Conservation (phyloP, 2,113 vertebrate species). For the Poeciliopsis occidentalis region DNA sequence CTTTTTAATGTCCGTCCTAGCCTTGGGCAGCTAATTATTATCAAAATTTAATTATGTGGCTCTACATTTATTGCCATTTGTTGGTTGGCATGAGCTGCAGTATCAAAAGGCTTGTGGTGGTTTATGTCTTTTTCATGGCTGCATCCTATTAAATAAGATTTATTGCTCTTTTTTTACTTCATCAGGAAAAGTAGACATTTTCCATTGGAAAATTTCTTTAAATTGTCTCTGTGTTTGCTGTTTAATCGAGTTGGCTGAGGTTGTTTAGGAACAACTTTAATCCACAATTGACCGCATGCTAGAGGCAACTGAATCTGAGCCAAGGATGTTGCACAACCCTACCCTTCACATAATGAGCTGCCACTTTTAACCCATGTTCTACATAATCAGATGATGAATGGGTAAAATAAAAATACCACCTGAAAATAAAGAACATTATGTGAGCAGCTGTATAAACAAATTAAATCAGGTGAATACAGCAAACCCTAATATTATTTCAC, state of each 20-base stretch:
- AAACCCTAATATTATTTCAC: too few species aligned
- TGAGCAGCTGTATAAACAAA: too few species aligned
- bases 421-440: neutral
- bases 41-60: constrained; percentile 57
- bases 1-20: constrained; percentile 37
- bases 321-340: constrained; percentile 27
- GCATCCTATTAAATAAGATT: constrained; percentile 18
- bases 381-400: constrained; percentile 6
- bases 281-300: constrained; percentile 30
- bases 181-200: neutral
- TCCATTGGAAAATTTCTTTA: neutral
- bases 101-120: constrained; percentile 13
- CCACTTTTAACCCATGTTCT: constrained; percentile 8
- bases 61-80: constrained; percentile 65
- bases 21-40: constrained; percentile 65
- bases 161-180: constrained; percentile 23
- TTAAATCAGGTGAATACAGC: too few species aligned
- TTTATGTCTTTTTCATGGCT: constrained; percentile 20
- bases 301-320: constrained; percentile 14
- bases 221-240: constrained; percentile 11
- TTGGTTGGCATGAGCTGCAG: constrained; percentile 35
- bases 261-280: constrained; percentile 31
- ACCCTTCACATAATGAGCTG: constrained; percentile 16
- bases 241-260: constrained; percentile 16
- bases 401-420: neutral